A percentile compares a stretch with the other conserved stretches of the same genome.
Evolutionary conservation across 2,888 invertebrate species (phyloP).

Genomic region (Eilema sororculum): DNA sequence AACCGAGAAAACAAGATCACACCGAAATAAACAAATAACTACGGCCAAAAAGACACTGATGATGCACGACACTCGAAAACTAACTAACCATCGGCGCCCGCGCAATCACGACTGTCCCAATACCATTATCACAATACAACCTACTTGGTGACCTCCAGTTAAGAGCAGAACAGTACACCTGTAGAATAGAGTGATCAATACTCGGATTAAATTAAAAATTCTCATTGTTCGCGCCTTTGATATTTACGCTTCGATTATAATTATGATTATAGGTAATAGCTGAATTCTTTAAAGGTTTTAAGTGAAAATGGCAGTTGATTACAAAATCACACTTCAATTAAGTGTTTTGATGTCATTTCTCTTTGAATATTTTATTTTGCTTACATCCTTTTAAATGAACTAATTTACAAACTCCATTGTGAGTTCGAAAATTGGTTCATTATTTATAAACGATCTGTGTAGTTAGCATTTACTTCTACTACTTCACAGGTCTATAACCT

Average conservation of each 20-base stretch:
- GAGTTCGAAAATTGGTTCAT: not conserved
- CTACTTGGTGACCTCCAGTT: constrained; percentile 46
- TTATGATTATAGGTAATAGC: too few relatives aligned
- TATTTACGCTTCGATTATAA: not conserved
- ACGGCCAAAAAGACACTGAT: not conserved
- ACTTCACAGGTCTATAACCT: too few relatives aligned
- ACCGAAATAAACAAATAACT: constrained; percentile 3
- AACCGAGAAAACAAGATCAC: not conserved
- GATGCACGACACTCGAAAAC: constrained; percentile 39
- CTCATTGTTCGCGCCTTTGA: not conserved
- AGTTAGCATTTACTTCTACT: too few relatives aligned
- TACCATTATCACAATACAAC: constrained; percentile 50
- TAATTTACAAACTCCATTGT: too few relatives aligned
- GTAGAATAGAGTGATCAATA: not conserved
- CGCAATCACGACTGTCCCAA: constrained; percentile 44
- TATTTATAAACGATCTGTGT: not conserved
- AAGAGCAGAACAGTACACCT: constrained; percentile 15
- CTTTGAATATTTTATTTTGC: too few relatives aligned
- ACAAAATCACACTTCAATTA: too few relatives aligned
- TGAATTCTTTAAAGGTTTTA: too few relatives aligned
- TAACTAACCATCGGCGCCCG: constrained; percentile 44
- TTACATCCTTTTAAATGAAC: too few relatives aligned
- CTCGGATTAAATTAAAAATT: not conserved
- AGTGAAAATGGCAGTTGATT: too few relatives aligned
- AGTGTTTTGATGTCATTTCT: too few relatives aligned